Base-by-base conservation (phyloP, 1,140 invertebrate genomes). In the Drosophila azteca region DNA sequence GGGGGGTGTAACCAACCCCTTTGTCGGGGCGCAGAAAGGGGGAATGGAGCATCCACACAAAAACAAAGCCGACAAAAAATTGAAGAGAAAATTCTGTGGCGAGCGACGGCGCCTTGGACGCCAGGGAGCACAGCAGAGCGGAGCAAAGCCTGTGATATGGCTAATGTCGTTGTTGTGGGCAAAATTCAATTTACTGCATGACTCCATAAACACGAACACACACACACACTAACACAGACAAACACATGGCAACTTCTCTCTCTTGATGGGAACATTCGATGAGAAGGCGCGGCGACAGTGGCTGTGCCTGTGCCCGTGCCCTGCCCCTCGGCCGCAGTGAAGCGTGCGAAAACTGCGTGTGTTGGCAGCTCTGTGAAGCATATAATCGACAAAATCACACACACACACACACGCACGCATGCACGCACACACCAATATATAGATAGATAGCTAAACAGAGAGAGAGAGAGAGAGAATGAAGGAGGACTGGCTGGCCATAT, bases 111-210 rank as follows among this genome's bases (percentile, higher is more conserved):
- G 15, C 15, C 49, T 39, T 39, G 35, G 35, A 39, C 35, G 35
- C 35, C 35, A 13, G 35, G 3, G 35, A 4, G 9, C 9, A 39
- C 11, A 43, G 29, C 6, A 31, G 35, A 41, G 15, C 22, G 17
- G 35, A 45, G n/a, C 41, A 61, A 50, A 51, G 65, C 31, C 70
- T 26, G 59, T 55, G 83, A 87, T 85, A 87, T 79, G 75, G 83
- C 82, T 87, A 87, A 87, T 87, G 75, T 82, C 79, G 68, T 87
- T 85, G 81, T 85, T 85, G 81, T 87, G 81, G 82, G 74, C 57
- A 82, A 87, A 87, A 87, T 87, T 87, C 82, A 87, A 87, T 87
- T 87, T 87, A 88, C 83, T 87, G 78, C 66, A 85, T 60, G 78
- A 88, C 83, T 87, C 82, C 79, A 87, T 87, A 72, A 53, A 46